Evolutionary conservation across 2,113 vertebrate genomes (phyloP), one percentile per base, ranked within the genome.

Genomic region (Gymnocephalus cernua): DNA sequence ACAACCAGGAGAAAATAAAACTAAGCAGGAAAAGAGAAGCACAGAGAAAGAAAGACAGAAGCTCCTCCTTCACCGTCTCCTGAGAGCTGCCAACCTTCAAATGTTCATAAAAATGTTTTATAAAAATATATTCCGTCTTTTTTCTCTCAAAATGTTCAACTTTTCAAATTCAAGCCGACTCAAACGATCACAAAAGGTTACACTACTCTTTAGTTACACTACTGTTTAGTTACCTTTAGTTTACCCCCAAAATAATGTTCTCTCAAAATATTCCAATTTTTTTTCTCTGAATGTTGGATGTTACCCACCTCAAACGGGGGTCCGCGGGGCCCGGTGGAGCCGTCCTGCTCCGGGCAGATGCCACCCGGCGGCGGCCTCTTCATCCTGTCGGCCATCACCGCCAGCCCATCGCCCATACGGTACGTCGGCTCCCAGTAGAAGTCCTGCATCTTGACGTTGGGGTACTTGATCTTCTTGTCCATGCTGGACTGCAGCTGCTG

Each of bases 381-480:
- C 93, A 97, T 89, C 15, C 90, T 63, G 67, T 92, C 90, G 0
- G 78, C 76, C 86, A 90, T 84, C 9, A 85, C 50, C 0, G 83
- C 45, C 59, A 85, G 93, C 10, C 92, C 95, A 44, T 97, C 98
- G 23, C 95, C 89, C 91, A 97, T 89, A 75, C 95, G 93, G 87
- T 97, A 99, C 11, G 96, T 85, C 27, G 96, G 93, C 68, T 98
- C 97, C 98, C 98, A 99, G 93, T 97, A 98, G 95, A 97, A 97
- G 66, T 99, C 98, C 79, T 96, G 96, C 93, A 98, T 92, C 90
- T 97, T 98, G 59, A 97, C 94, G 84, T 97, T 97, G 76, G 96
- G 95, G 84, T 96, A 99, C 96, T 98, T 98, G 92, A 97, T 95
- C 94, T 99, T 99, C 93, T 99, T 99, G 91, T 99, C 98, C 84